These are phyloP conservation scores for Carlito syrichta DNA, from an alignment of 2,113 vertebrate genomes.

Conservation along the genomic window DNA sequence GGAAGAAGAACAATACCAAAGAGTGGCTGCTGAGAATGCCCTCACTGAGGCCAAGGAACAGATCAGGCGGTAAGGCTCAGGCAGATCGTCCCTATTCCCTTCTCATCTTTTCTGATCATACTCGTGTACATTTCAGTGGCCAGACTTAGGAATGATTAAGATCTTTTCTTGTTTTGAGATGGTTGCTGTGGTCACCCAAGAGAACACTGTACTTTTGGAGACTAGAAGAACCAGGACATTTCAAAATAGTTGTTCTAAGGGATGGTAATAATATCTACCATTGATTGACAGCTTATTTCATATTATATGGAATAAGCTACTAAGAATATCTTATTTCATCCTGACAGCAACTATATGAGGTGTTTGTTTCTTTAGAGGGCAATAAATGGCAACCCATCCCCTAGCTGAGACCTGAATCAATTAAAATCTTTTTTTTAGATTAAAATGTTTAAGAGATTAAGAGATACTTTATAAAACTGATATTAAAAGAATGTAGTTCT, in stretches of 20 bases:
- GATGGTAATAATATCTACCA: neutral
- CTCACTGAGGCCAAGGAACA: conserved; percentile 78
- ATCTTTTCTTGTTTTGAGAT: neutral
- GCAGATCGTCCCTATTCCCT: neutral
- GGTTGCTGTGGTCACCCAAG: neutral
- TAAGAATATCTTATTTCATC: neutral
- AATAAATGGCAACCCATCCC: neutral
- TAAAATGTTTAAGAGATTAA: neutral
- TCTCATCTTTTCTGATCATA: neutral
- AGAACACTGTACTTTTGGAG: neutral
- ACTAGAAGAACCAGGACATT: neutral
- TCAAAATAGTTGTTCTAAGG: neutral
- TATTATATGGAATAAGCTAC: neutral
- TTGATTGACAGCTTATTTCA: neutral
- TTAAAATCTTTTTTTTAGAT: neutral
- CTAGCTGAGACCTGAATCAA: neutral
- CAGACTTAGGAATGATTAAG: neutral
- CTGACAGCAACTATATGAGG: neutral
- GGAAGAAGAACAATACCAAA: conserved; percentile 85
- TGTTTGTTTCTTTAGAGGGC: neutral
- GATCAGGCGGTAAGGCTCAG: conserved; percentile 75
- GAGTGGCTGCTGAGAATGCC: conserved; percentile 77
- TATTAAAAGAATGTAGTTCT: neutral
- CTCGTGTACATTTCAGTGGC: neutral
- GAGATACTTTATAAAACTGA: neutral